Evolutionary conservation across 2,797 vertebrate genomes (phyloP).

Genomic region (Manis javanica): DNA sequence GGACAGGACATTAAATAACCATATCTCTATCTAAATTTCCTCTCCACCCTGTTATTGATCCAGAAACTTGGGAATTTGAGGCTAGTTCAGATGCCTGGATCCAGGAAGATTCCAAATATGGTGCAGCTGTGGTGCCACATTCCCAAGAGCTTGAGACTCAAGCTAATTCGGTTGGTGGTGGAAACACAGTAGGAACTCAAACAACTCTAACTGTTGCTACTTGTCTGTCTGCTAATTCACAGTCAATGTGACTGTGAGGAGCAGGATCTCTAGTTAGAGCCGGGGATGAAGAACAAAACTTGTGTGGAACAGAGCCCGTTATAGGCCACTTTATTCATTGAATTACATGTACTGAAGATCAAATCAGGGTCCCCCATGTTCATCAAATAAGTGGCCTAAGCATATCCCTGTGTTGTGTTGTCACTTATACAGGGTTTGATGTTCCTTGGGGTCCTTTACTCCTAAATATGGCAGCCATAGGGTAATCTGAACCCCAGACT

Average conservation of each 20-base stretch:
- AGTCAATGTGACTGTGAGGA: neutral
- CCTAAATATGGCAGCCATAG: neutral
- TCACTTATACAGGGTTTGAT: neutral
- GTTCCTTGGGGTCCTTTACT: neutral
- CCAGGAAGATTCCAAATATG: neutral
- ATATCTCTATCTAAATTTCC: neutral
- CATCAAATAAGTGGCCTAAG: neutral
- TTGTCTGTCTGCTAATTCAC: neutral
- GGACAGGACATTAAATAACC: neutral
- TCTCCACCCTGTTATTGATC: constrained; percentile 35
- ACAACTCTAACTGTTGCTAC: neutral
- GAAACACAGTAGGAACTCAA: neutral
- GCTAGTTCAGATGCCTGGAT: neutral
- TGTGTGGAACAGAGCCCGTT: neutral
- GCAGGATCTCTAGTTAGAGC: neutral
- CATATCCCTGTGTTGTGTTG: neutral
- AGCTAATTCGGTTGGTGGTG: neutral
- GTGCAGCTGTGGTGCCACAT: neutral
- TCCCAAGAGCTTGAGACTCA: neutral
- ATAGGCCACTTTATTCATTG: neutral
- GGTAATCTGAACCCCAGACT: neutral
- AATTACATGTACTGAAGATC: neutral
- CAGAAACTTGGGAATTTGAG: neutral
- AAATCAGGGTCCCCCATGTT: neutral
- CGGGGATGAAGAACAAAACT: neutral